Evolutionary conservation across 2,113 vertebrate species (phyloP).

Genomic region (Suricata suricatta): DNA sequence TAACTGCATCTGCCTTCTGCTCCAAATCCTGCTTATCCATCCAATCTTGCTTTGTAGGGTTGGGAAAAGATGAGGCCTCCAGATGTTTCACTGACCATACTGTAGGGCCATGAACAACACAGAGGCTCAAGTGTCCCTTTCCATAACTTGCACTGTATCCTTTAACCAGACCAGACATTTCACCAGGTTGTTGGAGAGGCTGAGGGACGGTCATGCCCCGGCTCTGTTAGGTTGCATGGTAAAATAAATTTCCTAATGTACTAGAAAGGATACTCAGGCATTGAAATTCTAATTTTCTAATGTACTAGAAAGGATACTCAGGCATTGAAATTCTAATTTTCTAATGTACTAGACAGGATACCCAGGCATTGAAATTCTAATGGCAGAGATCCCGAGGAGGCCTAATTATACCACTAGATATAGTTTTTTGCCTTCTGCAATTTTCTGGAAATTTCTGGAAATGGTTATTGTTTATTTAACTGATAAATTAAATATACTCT

Average conservation of each 20-base stretch:
- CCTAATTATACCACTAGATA: neutral
- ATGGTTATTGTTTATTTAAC: neutral
- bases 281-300: neutral
- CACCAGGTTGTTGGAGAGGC: neutral
- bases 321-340: neutral
- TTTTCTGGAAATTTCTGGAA: neutral
- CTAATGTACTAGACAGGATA: neutral
- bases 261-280: neutral
- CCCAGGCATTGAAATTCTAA: neutral
- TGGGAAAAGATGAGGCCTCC: neutral
- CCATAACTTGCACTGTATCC: neutral
- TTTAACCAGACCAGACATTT: neutral
- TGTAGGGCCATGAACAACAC: neutral
- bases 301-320: neutral
- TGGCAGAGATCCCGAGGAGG: neutral
- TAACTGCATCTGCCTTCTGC: neutral
- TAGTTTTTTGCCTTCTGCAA: neutral
- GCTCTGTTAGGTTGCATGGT: neutral
- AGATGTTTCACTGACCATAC: neutral
- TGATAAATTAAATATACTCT: neutral
- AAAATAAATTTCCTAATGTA: conserved; percentile 11
- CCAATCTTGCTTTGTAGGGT: neutral
- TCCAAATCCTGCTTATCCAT: neutral
- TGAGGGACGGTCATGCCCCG: neutral
- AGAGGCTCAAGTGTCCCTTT: neutral